Evolutionary conservation across 2,888 invertebrate species (phyloP), one percentile per base, ranked within the genome.

Genomic region (Tholera decimalis): DNA sequence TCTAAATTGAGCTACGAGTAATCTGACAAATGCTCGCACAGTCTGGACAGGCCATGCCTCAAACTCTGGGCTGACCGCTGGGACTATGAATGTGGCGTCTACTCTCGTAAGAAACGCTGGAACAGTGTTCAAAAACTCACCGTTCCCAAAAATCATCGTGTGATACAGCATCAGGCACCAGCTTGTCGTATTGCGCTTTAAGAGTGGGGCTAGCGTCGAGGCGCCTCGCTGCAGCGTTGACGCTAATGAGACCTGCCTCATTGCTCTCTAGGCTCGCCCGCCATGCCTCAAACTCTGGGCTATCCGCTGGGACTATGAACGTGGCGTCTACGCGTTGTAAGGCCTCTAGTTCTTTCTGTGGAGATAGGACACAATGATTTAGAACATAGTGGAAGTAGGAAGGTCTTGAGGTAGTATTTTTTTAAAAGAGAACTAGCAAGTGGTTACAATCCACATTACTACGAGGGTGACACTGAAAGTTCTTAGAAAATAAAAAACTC

Each of bases 101-200:
- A n/a, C n/a, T n/a, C n/a, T n/a, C n/a, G n/a, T n/a, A n/a, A n/a
- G n/a, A n/a, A n/a, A n/a, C n/a, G n/a, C n/a, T n/a, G n/a, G n/a
- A 13, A 50, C 2, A 6, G 5, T 1, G 28, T 33, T 1, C 13
- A 15, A 44, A n/a, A 13, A 53, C 88, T 82, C 57, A 96, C 96
- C 98, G 96, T 87, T 97, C 97, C 98, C 98, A 98, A 91, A 98
- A 98, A 70, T 97, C 96, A 22, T 97, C 96, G 83, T 98, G 97
- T 1, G 97, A 95, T 18, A 98, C 97, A 47, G 96, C 96, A 58
- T 96, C 96, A 5, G 97, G 97, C 80, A 98, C 98, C 68, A 98
- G 94, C 83, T 96, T 96, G 53, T 96, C 95, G 80, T 97, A 97
- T 82, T 97, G 96, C 11, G 95, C 90, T 68, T 96, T 93, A 26